Base-by-base conservation (phyloP, 2,113 vertebrate species). In the Guaruba guarouba region DNA sequence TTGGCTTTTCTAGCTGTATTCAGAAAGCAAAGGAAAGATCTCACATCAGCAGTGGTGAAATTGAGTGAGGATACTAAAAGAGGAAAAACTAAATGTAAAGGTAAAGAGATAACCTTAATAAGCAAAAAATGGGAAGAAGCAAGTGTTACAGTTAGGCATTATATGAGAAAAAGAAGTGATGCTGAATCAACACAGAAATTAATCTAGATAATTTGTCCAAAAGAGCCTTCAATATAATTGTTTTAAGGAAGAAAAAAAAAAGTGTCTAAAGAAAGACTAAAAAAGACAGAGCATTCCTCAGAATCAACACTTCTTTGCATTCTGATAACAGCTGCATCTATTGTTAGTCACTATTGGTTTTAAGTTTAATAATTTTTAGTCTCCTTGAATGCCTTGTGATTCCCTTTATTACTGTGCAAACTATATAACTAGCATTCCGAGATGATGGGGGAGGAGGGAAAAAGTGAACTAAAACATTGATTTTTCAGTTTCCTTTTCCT, bases 401-500 rank as follows among this genome's bases (percentile, higher is more conserved):
- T 91, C 17, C 27, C 24, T 85, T 69, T 68, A 64, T n/a, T 84
- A 76, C 17, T 6, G 2, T 79, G 66, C 3, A 82, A 92, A 93
- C 83, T 35, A 88, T 20, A 29, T 31, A 93, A 86, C 39, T 68
- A 78, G 8, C 10, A 14, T 61, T 87, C 39, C 20, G 3, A 64
- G 17, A 71, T 25, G 24, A 46, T 24, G 57, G 33, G 13, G 33
- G 33, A 59, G 57, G 33, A 93, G 67, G 70, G n/a, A 43, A 33
- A 61, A 33, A 57, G 4, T 20, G 8, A 90, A 24, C 31, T 79
- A 66, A 92, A 88, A 82, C 86, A 93, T 10, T 84, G 57, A 82
- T 68, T 95, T 88, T 95, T 89, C 86, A 79, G 43, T 82, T 95
- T 95, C 19, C 18, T 86, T 86, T 89, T 91, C 52, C 41, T 92